Conservation (phyloP, 2,888 invertebrate species). For the Hipparchia semele region DNA sequence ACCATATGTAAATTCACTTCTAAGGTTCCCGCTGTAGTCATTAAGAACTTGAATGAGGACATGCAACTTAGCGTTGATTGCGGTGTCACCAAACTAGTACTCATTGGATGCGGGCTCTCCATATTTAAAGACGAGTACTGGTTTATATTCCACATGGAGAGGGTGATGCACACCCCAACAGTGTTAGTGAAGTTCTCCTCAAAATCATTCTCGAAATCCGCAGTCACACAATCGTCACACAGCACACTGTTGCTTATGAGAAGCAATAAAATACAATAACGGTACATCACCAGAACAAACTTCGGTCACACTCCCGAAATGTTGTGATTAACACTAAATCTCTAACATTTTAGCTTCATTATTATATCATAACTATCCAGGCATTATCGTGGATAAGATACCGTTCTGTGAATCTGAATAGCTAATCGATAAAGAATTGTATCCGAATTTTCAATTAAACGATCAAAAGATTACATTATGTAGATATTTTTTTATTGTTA, state of each 20-base stretch:
- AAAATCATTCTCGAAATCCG: slow-evolving; percentile 52
- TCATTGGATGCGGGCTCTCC: slow-evolving; percentile 45
- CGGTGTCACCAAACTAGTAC: slow-evolving; percentile 51
- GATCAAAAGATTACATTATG: slow-evolving; percentile 23
- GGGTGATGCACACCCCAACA: slow-evolving; percentile 45
- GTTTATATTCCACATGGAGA: slow-evolving; percentile 50
- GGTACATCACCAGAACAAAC: slow-evolving; percentile 20
- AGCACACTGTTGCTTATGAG: slow-evolving; percentile 31
- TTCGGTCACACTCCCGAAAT: slow-evolving; percentile 19
- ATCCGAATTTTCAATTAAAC: slow-evolving; percentile 29
- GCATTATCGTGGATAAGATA: slow-evolving; percentile 49
- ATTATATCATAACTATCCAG: slow-evolving; percentile 44
- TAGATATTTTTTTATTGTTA: slow-evolving; percentile 7
- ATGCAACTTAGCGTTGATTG: slow-evolving; percentile 50
- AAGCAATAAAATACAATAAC: slow-evolving; percentile 28
- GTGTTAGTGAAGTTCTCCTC: slow-evolving; percentile 44
- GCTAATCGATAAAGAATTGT: slow-evolving; percentile 31
- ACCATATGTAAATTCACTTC: slow-evolving; percentile 53
- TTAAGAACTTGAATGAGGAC: slow-evolving; percentile 50
- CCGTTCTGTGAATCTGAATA: slow-evolving; percentile 37
- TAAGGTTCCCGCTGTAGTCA: slow-evolving; percentile 49
- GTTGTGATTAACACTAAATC: slow-evolving; percentile 36
- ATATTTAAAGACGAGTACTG: slow-evolving; percentile 47
- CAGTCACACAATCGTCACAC: slow-evolving; percentile 49
- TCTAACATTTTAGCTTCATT: slow-evolving; percentile 39